Evolutionary conservation across 2,113 vertebrate genomes (phyloP).

Genomic region (Bujurquina vittata): DNA sequence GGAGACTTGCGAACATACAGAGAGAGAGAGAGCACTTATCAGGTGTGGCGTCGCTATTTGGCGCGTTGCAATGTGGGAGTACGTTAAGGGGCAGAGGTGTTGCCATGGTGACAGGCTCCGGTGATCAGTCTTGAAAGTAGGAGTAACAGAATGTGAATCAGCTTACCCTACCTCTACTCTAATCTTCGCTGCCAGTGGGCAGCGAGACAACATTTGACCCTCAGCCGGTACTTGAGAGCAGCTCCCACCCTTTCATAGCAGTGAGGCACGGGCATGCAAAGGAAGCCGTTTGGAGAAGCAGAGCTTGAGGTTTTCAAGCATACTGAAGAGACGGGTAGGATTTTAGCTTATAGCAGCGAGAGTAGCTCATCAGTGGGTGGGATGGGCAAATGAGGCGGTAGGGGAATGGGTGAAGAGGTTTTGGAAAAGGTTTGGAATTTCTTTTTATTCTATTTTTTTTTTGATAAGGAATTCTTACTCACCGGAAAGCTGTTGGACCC

Average conservation of each 20-base stretch:
- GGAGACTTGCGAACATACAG: not conserved
- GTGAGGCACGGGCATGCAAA: constrained; percentile 41
- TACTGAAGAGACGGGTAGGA: constrained; percentile 10
- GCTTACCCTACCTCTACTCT: constrained; percentile 45
- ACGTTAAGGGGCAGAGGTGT: constrained; percentile 64
- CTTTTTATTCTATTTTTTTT: not conserved
- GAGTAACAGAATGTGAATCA: constrained; percentile 57
- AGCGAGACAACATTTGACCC: constrained; percentile 50
- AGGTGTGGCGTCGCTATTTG: constrained; percentile 46
- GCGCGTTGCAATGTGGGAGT: constrained; percentile 58
- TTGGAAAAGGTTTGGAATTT: constrained; percentile 6
- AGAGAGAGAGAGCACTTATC: constrained; percentile 13
- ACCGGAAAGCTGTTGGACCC: constrained; percentile 97
- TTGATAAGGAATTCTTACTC: constrained; percentile 72
- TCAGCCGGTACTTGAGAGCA: constrained; percentile 20
- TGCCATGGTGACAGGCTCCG: constrained; percentile 68
- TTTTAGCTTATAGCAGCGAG: constrained; percentile 43
- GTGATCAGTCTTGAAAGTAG: constrained; percentile 51
- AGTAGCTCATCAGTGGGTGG: constrained; percentile 23
- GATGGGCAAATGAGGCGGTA: constrained; percentile 47
- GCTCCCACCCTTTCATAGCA: constrained; percentile 32
- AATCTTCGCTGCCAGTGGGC: constrained; percentile 48
- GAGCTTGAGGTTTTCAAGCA: constrained; percentile 48
- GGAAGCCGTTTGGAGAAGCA: constrained; percentile 27
- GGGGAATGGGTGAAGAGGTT: constrained; percentile 49